Evolutionary conservation across 2,888 invertebrate species (phyloP).

Genomic region (Agrenia bidenticulata): DNA sequence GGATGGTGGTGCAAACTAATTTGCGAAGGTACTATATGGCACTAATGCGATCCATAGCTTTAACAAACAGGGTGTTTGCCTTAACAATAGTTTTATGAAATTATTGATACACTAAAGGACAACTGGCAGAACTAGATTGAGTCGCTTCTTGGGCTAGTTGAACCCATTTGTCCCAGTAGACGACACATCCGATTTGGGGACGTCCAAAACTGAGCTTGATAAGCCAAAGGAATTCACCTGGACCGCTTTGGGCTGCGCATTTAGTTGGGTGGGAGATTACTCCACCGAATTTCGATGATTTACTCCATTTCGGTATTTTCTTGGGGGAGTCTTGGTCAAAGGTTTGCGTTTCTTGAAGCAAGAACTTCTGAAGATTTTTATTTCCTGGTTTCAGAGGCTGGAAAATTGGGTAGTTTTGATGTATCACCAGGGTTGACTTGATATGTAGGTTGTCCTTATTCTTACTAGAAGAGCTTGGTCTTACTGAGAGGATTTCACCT

Average conservation of each 20-base stretch:
- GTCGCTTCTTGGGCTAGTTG: slow-evolving; percentile 22
- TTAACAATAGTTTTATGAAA: neutral
- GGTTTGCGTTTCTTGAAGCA: slow-evolving; percentile 13
- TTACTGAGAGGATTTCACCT: slow-evolving; percentile 29
- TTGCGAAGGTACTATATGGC: slow-evolving; percentile 9
- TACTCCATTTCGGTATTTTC: slow-evolving; percentile 16
- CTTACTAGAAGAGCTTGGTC: slow-evolving; percentile 12
- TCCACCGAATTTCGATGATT: slow-evolving; percentile 22
- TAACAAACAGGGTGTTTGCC: too few species aligned
- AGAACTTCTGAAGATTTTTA: slow-evolving; percentile 29
- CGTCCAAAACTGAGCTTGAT: slow-evolving; percentile 36
- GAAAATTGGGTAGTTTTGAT: slow-evolving; percentile 30
- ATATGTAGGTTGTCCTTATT: slow-evolving; percentile 21
- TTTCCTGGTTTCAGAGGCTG: slow-evolving; percentile 26
- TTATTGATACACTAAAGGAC: slow-evolving; percentile 27
- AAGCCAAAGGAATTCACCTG: slow-evolving; percentile 40
- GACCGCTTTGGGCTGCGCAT: slow-evolving; percentile 33
- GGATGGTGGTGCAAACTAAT: slow-evolving; percentile 1
- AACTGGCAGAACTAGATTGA: slow-evolving; percentile 17
- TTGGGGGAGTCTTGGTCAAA: slow-evolving; percentile 27
- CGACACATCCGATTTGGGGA: slow-evolving; percentile 34
- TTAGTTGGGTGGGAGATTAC: slow-evolving; percentile 29
- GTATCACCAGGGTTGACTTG: slow-evolving; percentile 27
- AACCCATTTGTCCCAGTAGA: slow-evolving; percentile 40
- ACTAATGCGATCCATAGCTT: neutral